A percentile compares a stretch with the other conserved stretches of the same genome.
These are phyloP conservation scores for Oscheius sp. DNA, from an alignment of 2,888 invertebrate species.

Conservation along the genomic window DNA sequence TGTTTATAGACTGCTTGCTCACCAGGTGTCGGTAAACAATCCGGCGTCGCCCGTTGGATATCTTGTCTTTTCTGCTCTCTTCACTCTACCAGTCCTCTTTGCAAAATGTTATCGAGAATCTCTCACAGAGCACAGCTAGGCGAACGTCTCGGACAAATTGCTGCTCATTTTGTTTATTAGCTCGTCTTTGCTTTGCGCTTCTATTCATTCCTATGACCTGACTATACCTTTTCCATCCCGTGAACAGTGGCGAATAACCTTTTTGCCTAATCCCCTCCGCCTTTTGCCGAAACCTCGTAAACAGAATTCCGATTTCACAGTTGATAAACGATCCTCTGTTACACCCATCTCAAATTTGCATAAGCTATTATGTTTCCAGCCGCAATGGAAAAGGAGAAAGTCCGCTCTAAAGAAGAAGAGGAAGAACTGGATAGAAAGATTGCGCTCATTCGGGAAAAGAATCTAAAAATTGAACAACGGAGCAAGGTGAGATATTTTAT, in stretches of 20 bases:
- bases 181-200: background rate
- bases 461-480: conserved; percentile 58
- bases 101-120: background rate
- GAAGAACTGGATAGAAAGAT: conserved; percentile 60
- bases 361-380: conserved; percentile 19
- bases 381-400: conserved; percentile 43
- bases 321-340: conserved; percentile 6
- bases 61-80: background rate
- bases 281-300: background rate
- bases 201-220: background rate
- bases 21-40: conserved; percentile 30
- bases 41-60: background rate
- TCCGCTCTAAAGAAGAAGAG: conserved; percentile 53
- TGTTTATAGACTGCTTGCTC: background rate
- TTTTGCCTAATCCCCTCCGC: background rate
- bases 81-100: background rate
- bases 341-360: conserved; percentile 4
- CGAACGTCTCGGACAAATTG: background rate
- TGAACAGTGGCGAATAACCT: background rate
- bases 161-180: conserved; percentile 27
- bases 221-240: background rate
- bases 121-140: background rate
- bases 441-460: conserved; percentile 63
- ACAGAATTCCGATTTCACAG: background rate
- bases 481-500: conserved; percentile 42